Base-by-base conservation (phyloP, 1,140 invertebrate genomes). In the Bicyclus anynana region DNA sequence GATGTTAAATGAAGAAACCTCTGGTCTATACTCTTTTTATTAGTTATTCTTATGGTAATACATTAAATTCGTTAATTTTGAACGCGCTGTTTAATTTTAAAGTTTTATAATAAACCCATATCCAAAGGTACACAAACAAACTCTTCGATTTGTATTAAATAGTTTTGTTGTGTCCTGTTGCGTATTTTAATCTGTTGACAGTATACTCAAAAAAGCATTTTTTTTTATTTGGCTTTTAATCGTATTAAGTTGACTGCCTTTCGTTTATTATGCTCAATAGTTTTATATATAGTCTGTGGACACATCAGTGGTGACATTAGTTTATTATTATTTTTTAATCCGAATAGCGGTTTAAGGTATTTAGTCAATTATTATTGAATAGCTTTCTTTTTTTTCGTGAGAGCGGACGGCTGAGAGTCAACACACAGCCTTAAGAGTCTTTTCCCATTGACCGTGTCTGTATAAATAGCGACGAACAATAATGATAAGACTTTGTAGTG, bases 331-430 rank as follows among this genome's bases (percentile, higher is more conserved):
- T 74, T 59, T 37, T 59, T 59, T 59, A 35, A 53, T 53, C 74
- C 77, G 65, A 47, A 53, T 80, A 84, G 75, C 75, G 66, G 65
- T 79, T 81, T 80, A 83, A 85, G 79, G 68, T 87, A 84, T 87
- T 82, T 85, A 87, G 84, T 86, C 84, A 86, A 87, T 84, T 87
- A 87, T 84, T 87, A 87, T 81, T 81, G 71, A 84, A 78, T 81
- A 81, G 75, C 70, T 84, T 81, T 72, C 77, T 75, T 80, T 70
- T 80, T 70, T 69, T 76, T 76, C 37, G 66, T 64, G 65, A 69
- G 61, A 67, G 65, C 64, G 21, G 4, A 20, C 51, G 40, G 40
- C 26, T 53, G 38, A 40, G 26, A 52, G 20, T 26, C 27, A 13
- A 53, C 14, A n/a, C 26, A 26, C 38, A 59, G 50, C 59, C 53